Base-by-base conservation (phyloP, 1,140 invertebrate species). In the Diorhabda sublineata region DNA sequence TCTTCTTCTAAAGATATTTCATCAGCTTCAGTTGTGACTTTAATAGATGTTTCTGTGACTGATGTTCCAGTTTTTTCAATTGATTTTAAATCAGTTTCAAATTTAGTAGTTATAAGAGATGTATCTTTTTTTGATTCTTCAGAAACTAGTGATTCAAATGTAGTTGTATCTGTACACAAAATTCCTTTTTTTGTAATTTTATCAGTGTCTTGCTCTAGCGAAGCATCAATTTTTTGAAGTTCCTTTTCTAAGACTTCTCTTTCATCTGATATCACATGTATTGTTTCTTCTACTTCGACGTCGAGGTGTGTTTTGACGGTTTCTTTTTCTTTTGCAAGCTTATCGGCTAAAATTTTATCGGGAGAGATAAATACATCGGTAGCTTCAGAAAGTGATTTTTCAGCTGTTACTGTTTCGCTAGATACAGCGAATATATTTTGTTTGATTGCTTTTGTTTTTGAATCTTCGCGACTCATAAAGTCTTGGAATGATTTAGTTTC, bases 331-430 rank as follows among this genome's bases (percentile, higher is more conserved):
- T 80, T 74, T 0, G 66, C 59, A 9, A 64, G 58, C 42, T 73
- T 73, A 62, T 78, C 76, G 5, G 69, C 64, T 59, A 73, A 61
- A 52, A 73, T 75, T 73, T 80, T 76, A 62, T 81, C 77, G 64
- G 78, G 76, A 69, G 78, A 77, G 9, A 79, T 63, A 61, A 76
- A 74, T 26, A 74, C 67, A 52, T 77, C 73, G 61, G 68, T 74
- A 9, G 52, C 58, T 45, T 78, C 75, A 56, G 72, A 70, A 5
- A 63, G 60, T 5, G 69, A 68, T 71, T 76, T 78, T 70, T 79
- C 76, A 5, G 61, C 73, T 72, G 72, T 73, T 11, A 77, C 57
- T 59, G 64, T 72, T 61, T 76, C 74, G 3, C 57, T 69, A 9
- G 71, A 73, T 69, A 68, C 71, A 3, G 74, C 69, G 5, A 74